Percentiles rank a stretch among this genome's conserved stretches.
These are phyloP conservation scores for Trichechus manatus DNA, from an alignment of 2,113 vertebrate genomes.

Conservation along the genomic window DNA sequence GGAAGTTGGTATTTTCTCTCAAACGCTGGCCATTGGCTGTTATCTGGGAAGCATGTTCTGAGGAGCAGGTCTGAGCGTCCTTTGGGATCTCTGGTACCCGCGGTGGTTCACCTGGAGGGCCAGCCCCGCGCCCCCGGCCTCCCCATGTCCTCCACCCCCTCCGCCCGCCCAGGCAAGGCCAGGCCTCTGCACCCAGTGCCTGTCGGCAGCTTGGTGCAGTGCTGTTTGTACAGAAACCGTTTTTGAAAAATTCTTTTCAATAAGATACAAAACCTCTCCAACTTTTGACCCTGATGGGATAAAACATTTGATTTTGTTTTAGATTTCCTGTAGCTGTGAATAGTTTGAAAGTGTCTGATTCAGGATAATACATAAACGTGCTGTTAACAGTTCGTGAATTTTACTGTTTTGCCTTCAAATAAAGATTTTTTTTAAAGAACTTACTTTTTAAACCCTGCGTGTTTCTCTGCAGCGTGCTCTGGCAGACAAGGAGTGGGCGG, in stretches of 20 bases:
- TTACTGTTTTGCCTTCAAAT: slow-evolving; percentile 89
- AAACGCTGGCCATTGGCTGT: slow-evolving; percentile 83
- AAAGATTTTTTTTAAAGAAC: slow-evolving; percentile 84
- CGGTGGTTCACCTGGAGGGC: neutral
- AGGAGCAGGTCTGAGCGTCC: neutral
- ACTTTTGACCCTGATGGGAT: slow-evolving; percentile 59
- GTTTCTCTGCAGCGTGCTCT: neutral
- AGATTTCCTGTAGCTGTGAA: slow-evolving; percentile 86
- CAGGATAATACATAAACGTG: slow-evolving; percentile 67
- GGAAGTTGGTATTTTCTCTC: slow-evolving; percentile 80
- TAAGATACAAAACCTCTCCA: slow-evolving; percentile 66
- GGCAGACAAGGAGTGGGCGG: neutral
- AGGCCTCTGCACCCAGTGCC: neutral
- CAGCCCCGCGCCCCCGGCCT: no score
- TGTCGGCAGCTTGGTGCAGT: slow-evolving; percentile 19
- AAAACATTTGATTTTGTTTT: slow-evolving; percentile 81
- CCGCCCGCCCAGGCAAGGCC: no score
- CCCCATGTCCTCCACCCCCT: no score
- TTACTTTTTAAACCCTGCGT: neutral
- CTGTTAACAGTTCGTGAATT: slow-evolving; percentile 85
- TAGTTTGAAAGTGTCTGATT: slow-evolving; percentile 80
- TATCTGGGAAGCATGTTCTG: neutral
- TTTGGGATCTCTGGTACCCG: neutral
- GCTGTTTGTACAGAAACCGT: slow-evolving; percentile 78
- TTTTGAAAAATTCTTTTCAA: slow-evolving; percentile 70